Evolutionary conservation across 2,113 vertebrate genomes (phyloP).

Genomic region (Pterocles gutturalis): DNA sequence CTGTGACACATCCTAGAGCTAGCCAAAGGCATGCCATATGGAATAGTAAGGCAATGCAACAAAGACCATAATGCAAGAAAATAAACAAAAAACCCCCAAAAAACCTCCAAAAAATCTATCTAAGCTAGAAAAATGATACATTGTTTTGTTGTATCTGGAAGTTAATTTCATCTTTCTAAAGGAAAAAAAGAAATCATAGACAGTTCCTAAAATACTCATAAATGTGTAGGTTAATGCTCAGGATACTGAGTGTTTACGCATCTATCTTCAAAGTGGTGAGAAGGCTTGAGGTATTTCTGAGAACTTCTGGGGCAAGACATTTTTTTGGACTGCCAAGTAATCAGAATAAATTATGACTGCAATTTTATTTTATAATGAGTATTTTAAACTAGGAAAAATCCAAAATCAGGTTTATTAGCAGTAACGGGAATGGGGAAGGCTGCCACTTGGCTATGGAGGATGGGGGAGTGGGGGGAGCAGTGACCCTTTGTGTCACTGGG

Average conservation of each 20-base stretch:
- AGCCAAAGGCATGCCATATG: constrained; percentile 40
- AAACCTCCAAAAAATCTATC: neutral
- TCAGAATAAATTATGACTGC: neutral
- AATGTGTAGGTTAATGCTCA: neutral
- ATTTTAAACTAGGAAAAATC: neutral
- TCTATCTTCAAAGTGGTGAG: neutral
- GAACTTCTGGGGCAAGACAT: neutral
- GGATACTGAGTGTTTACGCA: accelerated
- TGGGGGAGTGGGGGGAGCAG: neutral
- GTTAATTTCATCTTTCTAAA: neutral
- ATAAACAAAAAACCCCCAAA: neutral
- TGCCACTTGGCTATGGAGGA: neutral
- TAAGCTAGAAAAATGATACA: neutral
- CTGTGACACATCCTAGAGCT: constrained; percentile 1
- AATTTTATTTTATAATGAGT: neutral
- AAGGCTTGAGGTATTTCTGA: neutral
- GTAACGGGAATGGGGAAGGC: neutral
- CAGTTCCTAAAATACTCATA: neutral
- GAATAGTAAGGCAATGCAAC: neutral
- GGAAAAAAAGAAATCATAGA: neutral
- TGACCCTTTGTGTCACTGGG: neutral
- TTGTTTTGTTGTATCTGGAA: neutral
- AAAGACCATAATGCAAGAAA: neutral
- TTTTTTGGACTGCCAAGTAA: neutral
- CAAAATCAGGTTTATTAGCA: neutral